Base-by-base conservation (phyloP, 2,797 vertebrate species). In the Pseudocheirus occidentalis region DNA sequence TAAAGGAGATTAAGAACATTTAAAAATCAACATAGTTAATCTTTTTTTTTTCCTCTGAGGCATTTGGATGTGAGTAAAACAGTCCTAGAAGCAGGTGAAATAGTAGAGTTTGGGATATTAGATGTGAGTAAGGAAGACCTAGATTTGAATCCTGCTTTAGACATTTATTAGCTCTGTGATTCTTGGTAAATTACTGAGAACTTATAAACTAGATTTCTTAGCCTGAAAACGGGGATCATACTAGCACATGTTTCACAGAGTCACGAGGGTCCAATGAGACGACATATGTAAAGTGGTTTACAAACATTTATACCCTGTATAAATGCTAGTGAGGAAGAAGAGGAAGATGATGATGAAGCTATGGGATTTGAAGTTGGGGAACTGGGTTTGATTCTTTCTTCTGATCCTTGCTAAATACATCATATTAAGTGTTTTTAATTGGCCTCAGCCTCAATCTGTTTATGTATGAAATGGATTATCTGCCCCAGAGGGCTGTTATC, bases 21-120 rank as follows among this genome's bases (percentile, higher is more conserved):
- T 94, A 91, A 27, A 66, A 91, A 21, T 52, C 34, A 27, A 31
- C 31, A 14, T 46, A 58, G 66, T 90, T 14, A 10, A n/a, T 81
- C 21, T 93, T 92, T 56, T 40, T 56, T 97, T 97, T 11, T 9
- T 1, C 53, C 56, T 40, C 66, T 81, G 66, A 40, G 29, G n/a
- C 18, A 40, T 46, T 40, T 81, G 21, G 62, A n/a, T n/a, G 16
- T 46, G 18, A 34, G 13, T 4, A 0, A 66, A 66, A 66, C 0
- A 46, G 66, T 81, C 9, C 7, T 40, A 73, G n/a, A 73, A 73
- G n/a, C 16, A 24, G n/a, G 18, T 81, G 18, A 24, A 1, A 2
- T 18, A 40, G 1, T 81, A 46, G 6, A 40, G 18, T 81, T 81
- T 46, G 16, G 21, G 40, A 81, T 81, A 1, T 81, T 81, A 24